Evolutionary conservation across 2,888 invertebrate genomes (phyloP).

Genomic region (Choreutis nemorana): DNA sequence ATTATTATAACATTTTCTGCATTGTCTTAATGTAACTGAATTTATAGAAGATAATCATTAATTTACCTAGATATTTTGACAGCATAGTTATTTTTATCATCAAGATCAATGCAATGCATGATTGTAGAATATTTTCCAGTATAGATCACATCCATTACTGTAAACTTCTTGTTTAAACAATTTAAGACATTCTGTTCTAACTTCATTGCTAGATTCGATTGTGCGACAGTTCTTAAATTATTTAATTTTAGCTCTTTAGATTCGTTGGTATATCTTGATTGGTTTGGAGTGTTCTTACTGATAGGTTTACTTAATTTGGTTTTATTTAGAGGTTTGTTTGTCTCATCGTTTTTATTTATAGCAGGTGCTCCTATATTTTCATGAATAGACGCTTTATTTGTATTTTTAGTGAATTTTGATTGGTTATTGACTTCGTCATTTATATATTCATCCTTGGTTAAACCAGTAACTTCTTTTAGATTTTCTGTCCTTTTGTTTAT

Average conservation of each 20-base stretch:
- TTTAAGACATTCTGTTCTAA: too few species aligned
- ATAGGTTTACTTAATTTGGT: too few species aligned
- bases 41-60: not conserved
- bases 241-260: too few species aligned
- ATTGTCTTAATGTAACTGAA: not conserved
- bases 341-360: not conserved
- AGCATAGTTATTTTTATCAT: slow-evolving; percentile 17
- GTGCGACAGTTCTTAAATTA: too few species aligned
- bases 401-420: not conserved
- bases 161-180: slow-evolving; percentile 3
- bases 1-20: not conserved
- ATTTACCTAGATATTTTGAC: slow-evolving; percentile 29
- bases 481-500: not conserved
- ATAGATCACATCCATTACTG: slow-evolving; percentile 16
- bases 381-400: too few species aligned
- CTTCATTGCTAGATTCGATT: too few species aligned
- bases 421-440: not conserved
- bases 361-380: not conserved
- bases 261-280: too few species aligned
- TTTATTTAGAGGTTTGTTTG: too few species aligned
- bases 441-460: not conserved
- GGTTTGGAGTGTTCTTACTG: too few species aligned
- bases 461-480: not conserved
- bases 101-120: slow-evolving; percentile 18
- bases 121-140: slow-evolving; percentile 27